Evolutionary conservation across 1,140 invertebrate genomes (phyloP).

Genomic region (Pogonomyrmex barbatus): DNA sequence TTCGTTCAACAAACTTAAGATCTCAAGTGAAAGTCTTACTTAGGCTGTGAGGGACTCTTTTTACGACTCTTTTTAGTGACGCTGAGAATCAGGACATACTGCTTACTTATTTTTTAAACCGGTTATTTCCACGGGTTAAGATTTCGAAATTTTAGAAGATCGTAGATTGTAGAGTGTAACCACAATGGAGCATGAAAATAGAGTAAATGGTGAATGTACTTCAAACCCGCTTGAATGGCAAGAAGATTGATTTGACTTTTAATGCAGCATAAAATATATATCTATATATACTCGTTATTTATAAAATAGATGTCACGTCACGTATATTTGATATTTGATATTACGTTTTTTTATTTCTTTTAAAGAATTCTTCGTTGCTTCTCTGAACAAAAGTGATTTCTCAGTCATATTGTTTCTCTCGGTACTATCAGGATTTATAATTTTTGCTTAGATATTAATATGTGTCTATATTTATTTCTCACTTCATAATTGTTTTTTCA

Average conservation of each 20-base stretch:
- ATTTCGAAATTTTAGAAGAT: constrained; percentile 75
- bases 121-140: constrained; percentile 69
- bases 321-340: constrained; percentile 39
- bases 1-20: constrained; percentile 74
- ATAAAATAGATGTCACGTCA: constrained; percentile 32
- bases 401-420: neutral
- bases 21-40: constrained; percentile 79
- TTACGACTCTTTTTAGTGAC: constrained; percentile 66
- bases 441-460: too few relatives aligned
- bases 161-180: constrained; percentile 73
- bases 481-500: too few relatives aligned
- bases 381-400: constrained; percentile 6
- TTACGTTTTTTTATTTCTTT: constrained; percentile 40
- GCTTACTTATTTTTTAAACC: constrained; percentile 78
- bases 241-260: constrained; percentile 51
- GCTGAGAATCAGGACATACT: constrained; percentile 69
- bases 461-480: too few relatives aligned
- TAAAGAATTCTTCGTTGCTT: constrained; percentile 1
- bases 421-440: too few relatives aligned
- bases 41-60: constrained; percentile 79
- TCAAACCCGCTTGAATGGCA: constrained; percentile 70
- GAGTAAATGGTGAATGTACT: constrained; percentile 78
- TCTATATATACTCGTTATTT: constrained; percentile 20
- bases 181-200: constrained; percentile 72
- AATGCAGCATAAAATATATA: constrained; percentile 33